A percentile compares a stretch with the other conserved stretches of the same genome.
Evolutionary conservation across 2,113 vertebrate genomes (phyloP).

Genomic region (Alces alces): DNA sequence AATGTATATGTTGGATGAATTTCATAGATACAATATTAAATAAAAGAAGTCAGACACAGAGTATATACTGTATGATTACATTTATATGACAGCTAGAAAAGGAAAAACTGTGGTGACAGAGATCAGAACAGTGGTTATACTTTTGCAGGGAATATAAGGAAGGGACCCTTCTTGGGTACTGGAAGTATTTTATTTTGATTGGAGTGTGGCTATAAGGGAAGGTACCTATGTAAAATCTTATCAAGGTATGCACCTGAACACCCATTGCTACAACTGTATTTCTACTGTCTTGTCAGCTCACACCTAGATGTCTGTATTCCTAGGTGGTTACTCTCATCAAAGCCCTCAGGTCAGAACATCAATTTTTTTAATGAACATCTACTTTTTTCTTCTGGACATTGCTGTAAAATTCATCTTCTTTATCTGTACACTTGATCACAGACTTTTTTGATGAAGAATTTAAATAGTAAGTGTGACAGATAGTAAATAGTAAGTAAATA

Average conservation of each 20-base stretch:
- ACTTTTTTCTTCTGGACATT: background rate
- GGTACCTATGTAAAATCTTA: background rate
- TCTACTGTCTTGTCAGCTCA: background rate
- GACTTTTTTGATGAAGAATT: background rate
- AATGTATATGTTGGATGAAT: background rate
- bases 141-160: background rate
- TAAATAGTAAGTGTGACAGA: background rate
- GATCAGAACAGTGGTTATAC: background rate
- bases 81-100: background rate
- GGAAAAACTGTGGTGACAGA: background rate
- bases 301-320: background rate
- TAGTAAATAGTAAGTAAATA: too few species aligned
- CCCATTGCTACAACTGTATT: background rate
- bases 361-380: background rate
- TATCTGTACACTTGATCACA: background rate
- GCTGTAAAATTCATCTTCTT: background rate
- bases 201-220: background rate
- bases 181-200: background rate
- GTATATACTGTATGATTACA: background rate
- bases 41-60: background rate
- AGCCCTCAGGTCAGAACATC: background rate
- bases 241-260: background rate
- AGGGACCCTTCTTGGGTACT: background rate
- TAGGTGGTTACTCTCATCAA: background rate
- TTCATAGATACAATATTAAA: background rate